Evolutionary conservation across 1,140 invertebrate species (phyloP), one percentile per base, ranked within the genome.

Genomic region (Drosophila teissieri): DNA sequence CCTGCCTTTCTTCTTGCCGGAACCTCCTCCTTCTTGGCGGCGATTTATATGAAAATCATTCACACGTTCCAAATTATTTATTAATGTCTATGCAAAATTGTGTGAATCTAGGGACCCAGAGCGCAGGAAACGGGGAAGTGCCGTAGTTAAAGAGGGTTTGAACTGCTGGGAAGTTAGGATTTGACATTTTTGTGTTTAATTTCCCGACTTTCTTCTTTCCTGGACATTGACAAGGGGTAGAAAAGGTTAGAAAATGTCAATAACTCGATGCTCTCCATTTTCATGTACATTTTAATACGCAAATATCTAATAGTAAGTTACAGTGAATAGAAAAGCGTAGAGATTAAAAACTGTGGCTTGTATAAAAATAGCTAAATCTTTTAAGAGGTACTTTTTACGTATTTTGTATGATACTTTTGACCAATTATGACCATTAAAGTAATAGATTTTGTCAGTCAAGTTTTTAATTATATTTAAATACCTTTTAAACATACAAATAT

Each of bases 41-140:
- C 54, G 70, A 86, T 82, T 82, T 76, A 79, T 88, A 70, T 68
- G 75, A 83, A 88, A 88, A 88, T 86, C 83, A 86, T 86, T 88
- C 79, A 83, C 83, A 86, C 83, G 80, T 70, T 76, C 61, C 75
- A 88, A 88, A 88, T 88, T 88, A 88, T 88, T 77, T 88, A 88
- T 88, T 88, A 79, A 88, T 88, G 79, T 45, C 56, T 62, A 82
- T 79, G 82, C 82, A 78, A 81, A 86, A 80, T 84, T 72, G 53
- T 60, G 27, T 52, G 63, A 53, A 40, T 34, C 24, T 42, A 46
- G 34, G 34, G 58, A 55, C 22, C 36, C 4, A 1, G 36, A n/a
- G 11, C 14, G 8, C 37, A 14, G 19, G 12, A 6, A 17, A 42
- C 12, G 19, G 31, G 52, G 22, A 39, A 51, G 40, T 74, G 22